A percentile compares a stretch with the other conserved stretches of the same genome.
Evolutionary conservation across 2,797 vertebrate species (phyloP).

Genomic region (Hipposideros larvatus): DNA sequence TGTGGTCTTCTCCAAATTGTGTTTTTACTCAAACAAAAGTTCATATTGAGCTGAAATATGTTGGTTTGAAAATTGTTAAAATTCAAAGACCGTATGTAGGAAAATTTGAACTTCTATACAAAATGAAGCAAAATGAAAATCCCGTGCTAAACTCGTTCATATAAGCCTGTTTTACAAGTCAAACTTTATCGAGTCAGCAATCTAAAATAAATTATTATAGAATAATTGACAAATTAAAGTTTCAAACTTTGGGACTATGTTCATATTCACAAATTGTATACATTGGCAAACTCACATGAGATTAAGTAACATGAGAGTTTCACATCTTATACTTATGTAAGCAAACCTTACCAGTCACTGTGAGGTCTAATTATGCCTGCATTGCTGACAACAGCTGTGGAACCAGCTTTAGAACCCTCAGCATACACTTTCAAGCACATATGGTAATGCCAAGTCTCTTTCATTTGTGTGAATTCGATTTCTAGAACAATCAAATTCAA

Average conservation of each 20-base stretch:
- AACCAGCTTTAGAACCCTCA: neutral
- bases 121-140: constrained; percentile 26
- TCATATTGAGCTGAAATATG: neutral
- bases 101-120: neutral
- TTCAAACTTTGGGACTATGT: neutral
- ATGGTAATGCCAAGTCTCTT: neutral
- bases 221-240: constrained; percentile 15
- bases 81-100: neutral
- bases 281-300: neutral
- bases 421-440: neutral
- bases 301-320: neutral
- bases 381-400: neutral
- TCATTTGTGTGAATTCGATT: neutral
- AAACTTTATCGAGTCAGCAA: neutral
- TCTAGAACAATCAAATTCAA: constrained; percentile 8
- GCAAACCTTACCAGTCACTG: neutral
- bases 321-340: neutral
- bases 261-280: neutral
- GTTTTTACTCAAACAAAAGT: constrained; percentile 29
- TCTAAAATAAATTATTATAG: neutral
- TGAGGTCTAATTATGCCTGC: neutral
- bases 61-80: neutral
- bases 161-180: neutral
- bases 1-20: neutral
- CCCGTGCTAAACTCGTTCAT: neutral